Evolutionary conservation across 2,113 vertebrate genomes (phyloP), one percentile per base, ranked within the genome.

Genomic region (Lucifuga dentata): DNA sequence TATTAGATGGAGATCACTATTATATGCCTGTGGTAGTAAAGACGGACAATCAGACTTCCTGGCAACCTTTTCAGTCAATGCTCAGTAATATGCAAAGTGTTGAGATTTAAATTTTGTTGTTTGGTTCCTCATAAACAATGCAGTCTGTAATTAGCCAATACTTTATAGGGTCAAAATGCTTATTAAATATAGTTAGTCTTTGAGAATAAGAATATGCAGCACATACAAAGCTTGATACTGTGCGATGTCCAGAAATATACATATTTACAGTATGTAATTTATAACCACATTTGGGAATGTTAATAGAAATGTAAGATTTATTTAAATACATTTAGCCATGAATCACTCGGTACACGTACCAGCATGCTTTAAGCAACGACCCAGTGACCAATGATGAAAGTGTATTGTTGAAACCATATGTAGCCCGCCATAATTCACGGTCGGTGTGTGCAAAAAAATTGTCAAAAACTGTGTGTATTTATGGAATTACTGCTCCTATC

Each of bases 311-410:
- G 36, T 32, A 10, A 64, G 33, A 44, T 55, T 79, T 23, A 15
- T 68, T 70, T 51, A 19, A n/a, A 66, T 13, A 68, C 19, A 73
- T 69, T 23, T 41, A 17, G 43, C 45, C 6, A 33, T 57, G 20
- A 78, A 81, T 78, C 50, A 45, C 23, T 58, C 44, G 21, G 40
- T n/a, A n/a, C n/a, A n/a, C n/a, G n/a, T 35, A 11, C 24, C n/a
- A 32, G 29, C 19, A 13, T 9, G 29, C 48, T 26, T 66, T 41
- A 81, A 35, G 60, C 65, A 65, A 61, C 50, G n/a, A n/a, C n/a
- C n/a, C 53, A 59, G 39, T 62, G 67, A 44, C 61, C 44, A 69
- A 73, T 76, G 64, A 67, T 46, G 11, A 33, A 51, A 73, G 23
- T 65, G 41, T 60, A 63, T 55, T 73, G 71, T 29, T 60, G 63